phyloP scores from a whole-genome alignment of 2,113 vertebrate species.

The Lampris incognitus region DNA sequence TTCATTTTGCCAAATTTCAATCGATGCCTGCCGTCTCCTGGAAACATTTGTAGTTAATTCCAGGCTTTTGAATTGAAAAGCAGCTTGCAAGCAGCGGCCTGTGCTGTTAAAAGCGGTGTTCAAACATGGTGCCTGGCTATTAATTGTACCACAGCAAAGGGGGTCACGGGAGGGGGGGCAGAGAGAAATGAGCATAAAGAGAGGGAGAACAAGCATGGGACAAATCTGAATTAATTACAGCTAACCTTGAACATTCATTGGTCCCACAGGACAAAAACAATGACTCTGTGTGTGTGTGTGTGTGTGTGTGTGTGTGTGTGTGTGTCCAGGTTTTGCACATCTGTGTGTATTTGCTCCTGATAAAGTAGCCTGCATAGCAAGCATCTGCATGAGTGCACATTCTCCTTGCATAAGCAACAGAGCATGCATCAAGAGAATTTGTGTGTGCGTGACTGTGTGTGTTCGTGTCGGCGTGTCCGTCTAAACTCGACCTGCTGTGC shows the following conservation, averaged over 20 bases:
- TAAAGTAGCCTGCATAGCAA: neutral
- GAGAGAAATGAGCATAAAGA: slow-evolving; percentile 33
- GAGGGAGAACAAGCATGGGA: slow-evolving; percentile 18
- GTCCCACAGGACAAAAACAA: slow-evolving; percentile 37
- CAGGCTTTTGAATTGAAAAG: slow-evolving; percentile 29
- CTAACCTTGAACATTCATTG: slow-evolving; percentile 48
- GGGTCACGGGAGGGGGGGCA: slow-evolving; percentile 32
- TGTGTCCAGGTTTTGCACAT: neutral
- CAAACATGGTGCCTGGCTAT: slow-evolving; percentile 7
- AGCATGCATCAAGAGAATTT: neutral
- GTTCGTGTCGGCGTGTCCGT: neutral
- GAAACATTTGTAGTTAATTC: slow-evolving; percentile 42
- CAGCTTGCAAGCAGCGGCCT: slow-evolving; percentile 25
- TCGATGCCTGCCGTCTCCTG: slow-evolving; percentile 7
- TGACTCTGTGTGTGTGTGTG: slow-evolving; percentile 1
- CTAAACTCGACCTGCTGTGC: neutral
- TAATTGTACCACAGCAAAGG: slow-evolving; percentile 37
- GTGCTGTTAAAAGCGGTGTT: slow-evolving; percentile 29
- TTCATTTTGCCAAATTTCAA: no score
- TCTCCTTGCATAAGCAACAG: neutral
- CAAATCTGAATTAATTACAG: slow-evolving; percentile 56
- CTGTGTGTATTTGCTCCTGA: no score
- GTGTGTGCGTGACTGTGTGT: neutral
- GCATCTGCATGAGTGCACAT: neutral
- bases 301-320: slow-evolving; percentile 9